Percentiles rank a stretch among this genome's conserved stretches.
Conservation (phyloP, 2,888 invertebrate genomes). For the Lathronympha strigana region DNA sequence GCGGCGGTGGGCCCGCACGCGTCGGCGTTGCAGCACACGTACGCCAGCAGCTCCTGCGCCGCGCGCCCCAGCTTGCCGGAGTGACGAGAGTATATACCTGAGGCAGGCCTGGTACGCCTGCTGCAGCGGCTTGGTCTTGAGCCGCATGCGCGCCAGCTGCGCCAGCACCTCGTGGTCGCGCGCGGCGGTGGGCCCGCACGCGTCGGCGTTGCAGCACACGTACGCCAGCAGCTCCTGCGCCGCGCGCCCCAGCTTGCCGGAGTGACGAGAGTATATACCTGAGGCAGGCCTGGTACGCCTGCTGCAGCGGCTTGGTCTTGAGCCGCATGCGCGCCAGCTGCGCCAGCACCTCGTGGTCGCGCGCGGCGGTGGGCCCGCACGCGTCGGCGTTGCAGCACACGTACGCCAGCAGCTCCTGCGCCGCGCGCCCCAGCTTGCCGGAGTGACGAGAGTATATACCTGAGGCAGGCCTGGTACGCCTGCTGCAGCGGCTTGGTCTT, state of each 20-base stretch:
- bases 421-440: too few species aligned
- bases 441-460: too few species aligned
- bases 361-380: background rate
- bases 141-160: slow-evolving; percentile 93
- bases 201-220: slow-evolving; percentile 57
- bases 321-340: slow-evolving; percentile 62
- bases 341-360: slow-evolving; percentile 68
- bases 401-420: too few species aligned
- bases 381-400: too few species aligned
- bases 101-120: slow-evolving; percentile 91
- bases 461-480: too few species aligned
- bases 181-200: slow-evolving; percentile 77
- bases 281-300: slow-evolving; percentile 58
- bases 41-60: too few species aligned
- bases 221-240: slow-evolving; percentile 54
- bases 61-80: too few species aligned
- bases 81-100: too few species aligned
- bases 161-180: slow-evolving; percentile 91
- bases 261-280: too few species aligned
- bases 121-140: slow-evolving; percentile 97
- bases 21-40: too few species aligned
- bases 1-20: too few species aligned
- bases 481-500: too few species aligned
- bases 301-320: background rate
- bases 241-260: slow-evolving; percentile 47